phyloP scores from a whole-genome alignment of 2,797 vertebrate species.

The Cossypha niveicapilla region DNA sequence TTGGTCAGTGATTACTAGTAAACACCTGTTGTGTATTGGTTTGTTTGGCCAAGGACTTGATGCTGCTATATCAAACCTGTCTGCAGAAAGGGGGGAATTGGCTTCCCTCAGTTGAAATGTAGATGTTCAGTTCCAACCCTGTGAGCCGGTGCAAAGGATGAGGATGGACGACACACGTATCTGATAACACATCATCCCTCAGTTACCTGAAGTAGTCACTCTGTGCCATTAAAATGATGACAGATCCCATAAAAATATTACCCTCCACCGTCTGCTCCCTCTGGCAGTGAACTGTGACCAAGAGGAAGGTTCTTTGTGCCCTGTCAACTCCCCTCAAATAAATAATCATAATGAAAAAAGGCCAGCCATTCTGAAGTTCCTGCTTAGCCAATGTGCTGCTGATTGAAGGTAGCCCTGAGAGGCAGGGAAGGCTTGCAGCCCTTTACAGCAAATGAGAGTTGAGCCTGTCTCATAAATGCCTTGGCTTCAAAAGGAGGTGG shows the following conservation, averaged over 20 bases:
- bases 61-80: background rate
- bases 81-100: background rate
- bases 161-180: background rate
- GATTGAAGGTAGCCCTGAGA: background rate
- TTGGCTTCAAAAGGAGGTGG: slow-evolving; percentile 19
- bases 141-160: background rate
- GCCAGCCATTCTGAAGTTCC: background rate
- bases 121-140: background rate
- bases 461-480: slow-evolving; percentile 3
- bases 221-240: slow-evolving; percentile 22
- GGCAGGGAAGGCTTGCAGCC: background rate
- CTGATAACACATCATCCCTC: background rate
- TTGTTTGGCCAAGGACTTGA: background rate
- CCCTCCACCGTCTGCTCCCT: background rate
- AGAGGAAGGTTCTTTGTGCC: slow-evolving; percentile 6
- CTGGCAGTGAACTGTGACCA: slow-evolving; percentile 33
- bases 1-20: background rate
- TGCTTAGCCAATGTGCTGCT: background rate
- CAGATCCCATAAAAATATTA: slow-evolving; percentile 8
- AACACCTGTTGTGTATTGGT: background rate
- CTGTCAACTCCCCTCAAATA: slow-evolving; percentile 21
- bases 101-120: background rate
- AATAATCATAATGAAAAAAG: slow-evolving; percentile 36
- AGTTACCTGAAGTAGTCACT: background rate
- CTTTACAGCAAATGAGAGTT: background rate